Evolutionary conservation across 2,888 invertebrate species (phyloP).

Genomic region (Melanchra persicariae): DNA sequence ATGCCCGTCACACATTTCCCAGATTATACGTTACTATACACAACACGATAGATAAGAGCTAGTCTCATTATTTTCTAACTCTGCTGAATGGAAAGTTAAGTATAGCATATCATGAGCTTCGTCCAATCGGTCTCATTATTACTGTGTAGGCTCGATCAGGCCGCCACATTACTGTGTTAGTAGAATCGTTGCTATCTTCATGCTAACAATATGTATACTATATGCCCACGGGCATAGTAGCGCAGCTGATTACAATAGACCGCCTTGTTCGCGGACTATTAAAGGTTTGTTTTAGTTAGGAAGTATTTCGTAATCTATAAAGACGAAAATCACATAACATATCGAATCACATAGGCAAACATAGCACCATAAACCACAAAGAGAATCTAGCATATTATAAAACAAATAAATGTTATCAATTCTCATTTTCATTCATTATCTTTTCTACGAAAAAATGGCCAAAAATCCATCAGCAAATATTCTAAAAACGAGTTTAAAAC

Average conservation of each 20-base stretch:
- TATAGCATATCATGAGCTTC: conserved; percentile 49
- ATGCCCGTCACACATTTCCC: conserved; percentile 28
- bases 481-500: background rate
- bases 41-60: conserved; percentile 40
- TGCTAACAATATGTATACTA: too few species aligned
- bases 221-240: too few species aligned
- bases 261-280: too few species aligned
- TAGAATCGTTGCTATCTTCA: background rate
- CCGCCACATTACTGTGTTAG: conserved; percentile 20
- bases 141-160: conserved; percentile 39
- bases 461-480: background rate
- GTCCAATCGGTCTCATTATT: conserved; percentile 36
- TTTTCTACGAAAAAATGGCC: background rate
- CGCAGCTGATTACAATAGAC: too few species aligned
- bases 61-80: conserved; percentile 53
- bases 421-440: too few species aligned
- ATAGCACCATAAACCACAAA: too few species aligned
- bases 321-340: too few species aligned
- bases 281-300: too few species aligned
- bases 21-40: conserved; percentile 36
- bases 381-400: too few species aligned
- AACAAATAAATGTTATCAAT: too few species aligned
- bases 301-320: too few species aligned
- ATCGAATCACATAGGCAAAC: too few species aligned
- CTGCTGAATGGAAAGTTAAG: conserved; percentile 58